A percentile compares a stretch with the other conserved stretches of the same genome.
These are phyloP conservation scores for Sapayoa aenigma DNA, from an alignment of 2,113 vertebrate genomes.

Conservation along the genomic window DNA sequence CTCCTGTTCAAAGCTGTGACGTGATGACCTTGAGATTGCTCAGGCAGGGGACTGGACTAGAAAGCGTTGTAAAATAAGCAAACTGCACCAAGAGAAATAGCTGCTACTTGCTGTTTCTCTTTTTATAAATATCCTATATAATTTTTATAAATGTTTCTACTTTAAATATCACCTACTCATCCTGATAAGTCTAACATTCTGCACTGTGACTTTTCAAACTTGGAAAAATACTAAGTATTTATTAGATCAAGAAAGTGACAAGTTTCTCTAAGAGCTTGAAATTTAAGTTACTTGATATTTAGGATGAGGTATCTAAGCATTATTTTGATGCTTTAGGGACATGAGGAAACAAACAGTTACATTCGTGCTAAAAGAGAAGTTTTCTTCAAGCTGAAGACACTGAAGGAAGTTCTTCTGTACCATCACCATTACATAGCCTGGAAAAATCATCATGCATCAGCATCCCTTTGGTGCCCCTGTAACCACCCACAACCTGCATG, in stretches of 20 bases:
- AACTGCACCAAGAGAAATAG: not conserved
- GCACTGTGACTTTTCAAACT: not conserved
- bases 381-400: not conserved
- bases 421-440: not conserved
- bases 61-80: not conserved
- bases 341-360: not conserved
- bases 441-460: accelerated
- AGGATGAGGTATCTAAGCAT: not conserved
- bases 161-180: not conserved
- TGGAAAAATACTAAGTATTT: not conserved
- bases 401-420: not conserved
- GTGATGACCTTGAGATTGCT: not conserved
- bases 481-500: not conserved
- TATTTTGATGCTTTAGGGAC: not conserved
- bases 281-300: not conserved
- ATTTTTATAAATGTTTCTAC: not conserved
- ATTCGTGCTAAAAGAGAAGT: not conserved
- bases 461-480: not conserved
- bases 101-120: not conserved
- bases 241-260: not conserved
- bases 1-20: conserved; percentile 8
- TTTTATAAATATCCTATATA: not conserved
- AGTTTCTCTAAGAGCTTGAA: not conserved
- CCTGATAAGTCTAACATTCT: not conserved
- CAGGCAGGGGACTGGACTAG: not conserved